A percentile compares a stretch with the other conserved stretches of the same genome.
Evolutionary conservation across 2,113 vertebrate species (phyloP).

Genomic region (Colius striatus): DNA sequence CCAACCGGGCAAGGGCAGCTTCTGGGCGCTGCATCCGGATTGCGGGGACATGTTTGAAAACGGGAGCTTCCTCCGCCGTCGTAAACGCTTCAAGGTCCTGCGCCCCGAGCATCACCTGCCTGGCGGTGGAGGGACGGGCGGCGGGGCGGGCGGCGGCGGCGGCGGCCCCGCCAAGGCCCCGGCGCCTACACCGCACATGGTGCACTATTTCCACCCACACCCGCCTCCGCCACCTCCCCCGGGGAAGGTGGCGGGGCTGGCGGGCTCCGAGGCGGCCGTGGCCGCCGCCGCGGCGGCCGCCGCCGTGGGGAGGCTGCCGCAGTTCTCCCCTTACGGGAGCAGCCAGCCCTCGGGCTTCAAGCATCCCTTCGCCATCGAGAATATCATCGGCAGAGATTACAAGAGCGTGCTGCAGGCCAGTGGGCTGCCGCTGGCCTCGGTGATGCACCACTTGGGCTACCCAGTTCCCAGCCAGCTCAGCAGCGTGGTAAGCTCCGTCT

Average conservation of each 20-base stretch:
- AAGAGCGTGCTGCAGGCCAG: slow-evolving; percentile 90
- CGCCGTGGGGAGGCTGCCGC: slow-evolving; percentile 84
- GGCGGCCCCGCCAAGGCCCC: slow-evolving; percentile 22
- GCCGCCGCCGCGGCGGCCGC: slow-evolving; percentile 69
- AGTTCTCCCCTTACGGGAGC: slow-evolving; percentile 82
- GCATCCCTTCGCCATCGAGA: slow-evolving; percentile 85
- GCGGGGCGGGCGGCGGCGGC: not conserved
- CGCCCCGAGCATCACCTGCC: slow-evolving; percentile 83
- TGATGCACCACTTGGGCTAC: slow-evolving; percentile 96
- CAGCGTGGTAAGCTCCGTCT: slow-evolving; percentile 90
- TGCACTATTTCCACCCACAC: slow-evolving; percentile 46
- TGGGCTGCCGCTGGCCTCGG: slow-evolving; percentile 90
- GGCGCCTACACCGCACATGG: slow-evolving; percentile 15
- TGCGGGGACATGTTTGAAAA: slow-evolving; percentile 99
- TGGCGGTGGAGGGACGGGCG: slow-evolving; percentile 27
- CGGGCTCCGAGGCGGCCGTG: slow-evolving; percentile 45
- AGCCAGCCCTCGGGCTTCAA: slow-evolving; percentile 85
- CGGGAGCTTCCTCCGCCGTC: slow-evolving; percentile 94
- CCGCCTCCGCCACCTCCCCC: slow-evolving; percentile 69
- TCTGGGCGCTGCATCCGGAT: slow-evolving; percentile 97
- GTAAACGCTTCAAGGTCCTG: slow-evolving; percentile 95
- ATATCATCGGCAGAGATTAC: slow-evolving; percentile 89
- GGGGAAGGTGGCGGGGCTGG: slow-evolving; percentile 19
- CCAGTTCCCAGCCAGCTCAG: slow-evolving; percentile 89
- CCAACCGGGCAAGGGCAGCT: slow-evolving; percentile 97